These are phyloP conservation scores for Anolis apletophallus DNA, from an alignment of 2,797 vertebrate species.

Conservation along the genomic window DNA sequence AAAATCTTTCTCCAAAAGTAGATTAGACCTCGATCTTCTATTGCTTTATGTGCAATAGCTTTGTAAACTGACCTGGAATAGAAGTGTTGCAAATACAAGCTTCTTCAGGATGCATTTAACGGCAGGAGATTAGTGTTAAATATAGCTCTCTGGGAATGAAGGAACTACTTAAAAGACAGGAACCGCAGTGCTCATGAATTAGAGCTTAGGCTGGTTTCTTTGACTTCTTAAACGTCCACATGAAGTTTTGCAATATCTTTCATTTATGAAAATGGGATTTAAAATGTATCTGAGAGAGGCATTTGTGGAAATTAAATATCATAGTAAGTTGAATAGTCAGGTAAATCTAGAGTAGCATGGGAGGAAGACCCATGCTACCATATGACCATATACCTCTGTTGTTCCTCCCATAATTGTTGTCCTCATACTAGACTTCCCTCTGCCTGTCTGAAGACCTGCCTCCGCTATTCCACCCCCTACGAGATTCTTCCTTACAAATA, in stretches of 20 bases:
- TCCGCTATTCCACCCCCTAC: too few species aligned
- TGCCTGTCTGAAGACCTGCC: too few species aligned
- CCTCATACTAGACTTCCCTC: too few species aligned
- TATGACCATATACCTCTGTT: too few species aligned
- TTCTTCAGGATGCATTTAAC: not conserved
- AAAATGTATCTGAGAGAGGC: not conserved
- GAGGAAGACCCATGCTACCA: not conserved
- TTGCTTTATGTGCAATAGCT: not conserved
- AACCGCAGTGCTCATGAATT: not conserved
- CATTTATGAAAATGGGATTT: not conserved
- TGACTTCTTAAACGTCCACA: not conserved
- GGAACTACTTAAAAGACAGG: not conserved
- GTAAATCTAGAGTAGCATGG: not conserved
- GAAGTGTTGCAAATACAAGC: not conserved
- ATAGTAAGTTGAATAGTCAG: not conserved
- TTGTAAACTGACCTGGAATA: not conserved
- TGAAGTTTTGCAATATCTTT: not conserved
- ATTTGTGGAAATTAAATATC: not conserved
- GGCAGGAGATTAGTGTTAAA: not conserved
- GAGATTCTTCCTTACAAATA: too few species aligned
- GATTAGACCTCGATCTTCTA: not conserved
- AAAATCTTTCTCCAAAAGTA: not conserved
- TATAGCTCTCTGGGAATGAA: not conserved
- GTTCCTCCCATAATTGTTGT: too few species aligned
- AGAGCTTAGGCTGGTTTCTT: not conserved